Evolutionary conservation across 1,140 invertebrate genomes (phyloP).

Genomic region (Drosophila teissieri): DNA sequence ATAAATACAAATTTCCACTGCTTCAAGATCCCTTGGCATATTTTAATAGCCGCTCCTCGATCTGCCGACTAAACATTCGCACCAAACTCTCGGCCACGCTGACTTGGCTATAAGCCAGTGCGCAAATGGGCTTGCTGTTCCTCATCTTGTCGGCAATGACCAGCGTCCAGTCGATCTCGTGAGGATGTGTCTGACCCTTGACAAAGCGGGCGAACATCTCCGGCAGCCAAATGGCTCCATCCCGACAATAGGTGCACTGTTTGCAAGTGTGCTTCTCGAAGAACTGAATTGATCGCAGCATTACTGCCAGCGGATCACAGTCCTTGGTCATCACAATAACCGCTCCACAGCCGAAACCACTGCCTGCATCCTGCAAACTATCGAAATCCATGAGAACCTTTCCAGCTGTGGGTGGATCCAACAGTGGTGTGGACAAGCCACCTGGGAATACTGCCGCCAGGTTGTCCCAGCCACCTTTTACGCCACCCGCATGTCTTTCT

Average conservation of each 20-base stretch:
- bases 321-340: conserved; percentile 99
- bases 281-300: conserved; percentile 96
- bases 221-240: conserved; percentile 98
- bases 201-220: conserved; percentile 90
- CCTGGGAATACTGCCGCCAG: conserved; percentile 98
- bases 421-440: conserved; percentile 97
- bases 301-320: conserved; percentile 97
- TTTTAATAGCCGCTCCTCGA: conserved; percentile 38
- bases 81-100: conserved; percentile 16
- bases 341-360: conserved; percentile 98
- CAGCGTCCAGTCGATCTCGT: conserved; percentile 99
- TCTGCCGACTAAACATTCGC: conserved; percentile 17
- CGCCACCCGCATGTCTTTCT: conserved; percentile 97
- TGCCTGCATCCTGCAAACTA: conserved; percentile 94
- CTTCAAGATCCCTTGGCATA: conserved; percentile 7
- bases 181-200: conserved; percentile 94
- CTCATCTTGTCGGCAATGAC: conserved; percentile 99
- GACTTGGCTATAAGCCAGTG: conserved; percentile 87
- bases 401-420: conserved; percentile 96
- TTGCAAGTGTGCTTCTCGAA: conserved; percentile 99
- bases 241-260: conserved; percentile 98
- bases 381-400: conserved; percentile 98
- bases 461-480: conserved; percentile 99
- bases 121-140: conserved; percentile 97
- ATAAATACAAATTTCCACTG: background rate